phyloP scores from a whole-genome alignment of 2,797 vertebrate species.

The Hemibagrus guttatus region DNA sequence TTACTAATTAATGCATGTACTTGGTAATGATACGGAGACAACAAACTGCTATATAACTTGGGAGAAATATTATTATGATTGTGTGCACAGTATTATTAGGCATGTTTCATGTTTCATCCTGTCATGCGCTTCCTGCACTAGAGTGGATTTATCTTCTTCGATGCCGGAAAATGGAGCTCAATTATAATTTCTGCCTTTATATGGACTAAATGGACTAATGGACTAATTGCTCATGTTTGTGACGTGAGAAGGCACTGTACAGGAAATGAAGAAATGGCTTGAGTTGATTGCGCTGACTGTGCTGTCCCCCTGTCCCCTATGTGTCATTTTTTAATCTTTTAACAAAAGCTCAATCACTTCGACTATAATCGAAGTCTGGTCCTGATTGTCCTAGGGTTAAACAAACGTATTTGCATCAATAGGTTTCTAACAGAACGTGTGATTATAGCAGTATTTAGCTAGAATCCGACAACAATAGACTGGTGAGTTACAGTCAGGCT shows the following conservation, averaged over 20 bases:
- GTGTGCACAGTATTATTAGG: not conserved
- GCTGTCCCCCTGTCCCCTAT: too few species aligned
- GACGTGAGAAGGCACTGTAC: not conserved
- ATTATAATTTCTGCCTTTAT: slow-evolving; percentile 3
- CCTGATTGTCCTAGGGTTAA: not conserved
- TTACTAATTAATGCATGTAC: slow-evolving; percentile 31
- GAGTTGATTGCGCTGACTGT: not conserved
- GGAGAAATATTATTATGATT: slow-evolving; percentile 1
- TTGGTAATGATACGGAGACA: slow-evolving; percentile 30
- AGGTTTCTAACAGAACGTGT: slow-evolving; percentile 7
- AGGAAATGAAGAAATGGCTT: slow-evolving; percentile 12
- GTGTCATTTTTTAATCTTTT: not conserved
- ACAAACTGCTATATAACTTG: not conserved
- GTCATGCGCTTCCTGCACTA: not conserved
- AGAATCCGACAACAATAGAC: not conserved
- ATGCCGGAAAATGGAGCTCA: not conserved
- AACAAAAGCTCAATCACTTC: slow-evolving; percentile 16
- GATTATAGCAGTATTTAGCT: not conserved
- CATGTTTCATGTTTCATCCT: not conserved
- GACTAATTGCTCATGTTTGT: not conserved
- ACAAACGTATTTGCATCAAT: not conserved
- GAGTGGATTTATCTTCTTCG: not conserved
- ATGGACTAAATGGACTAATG: not conserved
- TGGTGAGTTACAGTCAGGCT: not conserved
- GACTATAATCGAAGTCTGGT: not conserved